A percentile compares a stretch with the other conserved stretches of the same genome.
Evolutionary conservation across 2,888 invertebrate species (phyloP).

Genomic region (Chrysina gloriosa): DNA sequence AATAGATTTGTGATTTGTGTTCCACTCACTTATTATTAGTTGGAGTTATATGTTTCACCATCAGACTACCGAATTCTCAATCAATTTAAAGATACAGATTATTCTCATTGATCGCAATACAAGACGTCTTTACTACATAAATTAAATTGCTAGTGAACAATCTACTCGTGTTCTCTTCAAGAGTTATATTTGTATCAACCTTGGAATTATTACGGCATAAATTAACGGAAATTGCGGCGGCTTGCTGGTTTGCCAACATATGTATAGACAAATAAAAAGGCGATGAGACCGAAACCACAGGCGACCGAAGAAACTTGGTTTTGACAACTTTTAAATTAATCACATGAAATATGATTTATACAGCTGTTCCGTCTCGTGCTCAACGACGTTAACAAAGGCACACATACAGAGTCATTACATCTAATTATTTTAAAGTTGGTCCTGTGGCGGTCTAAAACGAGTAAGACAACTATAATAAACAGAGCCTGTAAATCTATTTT

Average conservation of each 20-base stretch:
- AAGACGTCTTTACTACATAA: too few relatives aligned
- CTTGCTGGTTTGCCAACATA: neutral
- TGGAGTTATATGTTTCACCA: too few relatives aligned
- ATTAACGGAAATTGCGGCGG: neutral
- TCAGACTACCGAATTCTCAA: too few relatives aligned
- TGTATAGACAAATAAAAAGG: neutral
- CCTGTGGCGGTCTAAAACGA: slow-evolving; percentile 17
- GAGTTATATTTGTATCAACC: slow-evolving; percentile 3
- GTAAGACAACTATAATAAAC: slow-evolving; percentile 32
- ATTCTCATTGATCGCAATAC: too few relatives aligned
- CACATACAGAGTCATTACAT: neutral
- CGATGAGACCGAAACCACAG: neutral
- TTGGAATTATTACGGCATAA: neutral
- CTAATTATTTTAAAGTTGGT: slow-evolving; percentile 32
- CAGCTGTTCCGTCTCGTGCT: slow-evolving; percentile 21
- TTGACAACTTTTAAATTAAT: slow-evolving; percentile 23
- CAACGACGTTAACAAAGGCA: slow-evolving; percentile 21
- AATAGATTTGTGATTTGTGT: too few relatives aligned
- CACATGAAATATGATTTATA: slow-evolving; percentile 30
- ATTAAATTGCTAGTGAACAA: neutral
- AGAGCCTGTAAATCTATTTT: slow-evolving; percentile 25
- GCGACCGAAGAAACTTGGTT: neutral
- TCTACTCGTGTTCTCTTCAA: neutral
- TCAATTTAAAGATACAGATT: too few relatives aligned
- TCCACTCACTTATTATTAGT: too few relatives aligned